Percentiles rank a stretch among this genome's conserved stretches.
Evolutionary conservation across 2,888 invertebrate species (phyloP).

Genomic region (Cantharis rustica): DNA sequence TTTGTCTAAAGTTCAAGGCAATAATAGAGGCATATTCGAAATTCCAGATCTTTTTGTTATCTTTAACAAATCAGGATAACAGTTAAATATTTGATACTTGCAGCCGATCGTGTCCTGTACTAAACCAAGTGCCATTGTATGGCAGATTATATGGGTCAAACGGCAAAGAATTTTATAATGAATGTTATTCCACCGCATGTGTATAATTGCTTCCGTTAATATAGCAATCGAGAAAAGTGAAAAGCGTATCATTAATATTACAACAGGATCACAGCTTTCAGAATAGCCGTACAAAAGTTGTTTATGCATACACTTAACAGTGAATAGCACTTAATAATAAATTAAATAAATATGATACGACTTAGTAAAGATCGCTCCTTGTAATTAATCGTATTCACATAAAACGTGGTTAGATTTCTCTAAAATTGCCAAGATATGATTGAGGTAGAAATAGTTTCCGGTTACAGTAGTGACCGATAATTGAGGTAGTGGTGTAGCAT

Average conservation of each 20-base stretch:
- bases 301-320: neutral
- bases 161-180: neutral
- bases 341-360: slow-evolving; percentile 6
- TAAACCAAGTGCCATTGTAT: neutral
- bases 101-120: neutral
- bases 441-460: slow-evolving; percentile 10
- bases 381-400: slow-evolving; percentile 8
- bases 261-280: neutral
- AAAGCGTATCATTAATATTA: slow-evolving; percentile 5
- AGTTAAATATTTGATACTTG: neutral
- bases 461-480: slow-evolving; percentile 17
- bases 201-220: slow-evolving; percentile 9
- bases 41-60: neutral
- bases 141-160: neutral
- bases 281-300: neutral
- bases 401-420: slow-evolving; percentile 10
- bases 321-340: slow-evolving; percentile 1
- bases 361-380: slow-evolving; percentile 1
- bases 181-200: neutral
- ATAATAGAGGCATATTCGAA: neutral
- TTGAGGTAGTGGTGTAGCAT: slow-evolving; percentile 10
- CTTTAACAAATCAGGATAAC: too few relatives aligned
- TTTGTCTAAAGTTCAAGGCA: neutral
- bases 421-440: slow-evolving; percentile 10
- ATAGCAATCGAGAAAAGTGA: slow-evolving; percentile 2